phyloP scores from a whole-genome alignment of 2,888 invertebrate genomes.

The Apodemia duryi region DNA sequence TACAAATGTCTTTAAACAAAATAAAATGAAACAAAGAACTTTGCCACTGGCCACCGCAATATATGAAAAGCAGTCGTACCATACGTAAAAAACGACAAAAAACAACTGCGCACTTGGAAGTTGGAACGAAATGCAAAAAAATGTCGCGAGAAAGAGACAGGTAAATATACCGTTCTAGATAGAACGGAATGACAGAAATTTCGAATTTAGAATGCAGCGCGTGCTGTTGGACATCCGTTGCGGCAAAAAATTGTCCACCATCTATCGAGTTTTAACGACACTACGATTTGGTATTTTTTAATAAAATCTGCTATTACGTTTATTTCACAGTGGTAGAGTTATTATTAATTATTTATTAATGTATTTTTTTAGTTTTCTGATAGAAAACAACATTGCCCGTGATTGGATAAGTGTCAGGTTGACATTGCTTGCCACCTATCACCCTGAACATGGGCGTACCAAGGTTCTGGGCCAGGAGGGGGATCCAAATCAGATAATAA shows the following conservation, averaged over 20 bases:
- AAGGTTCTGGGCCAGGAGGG: too few species aligned
- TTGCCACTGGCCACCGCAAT: constrained; percentile 52
- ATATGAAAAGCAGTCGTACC: constrained; percentile 47
- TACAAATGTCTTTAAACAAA: constrained; percentile 36
- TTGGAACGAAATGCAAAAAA: constrained; percentile 76
- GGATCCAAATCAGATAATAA: too few species aligned
- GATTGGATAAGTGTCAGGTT: too few species aligned
- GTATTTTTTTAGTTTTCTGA: too few species aligned
- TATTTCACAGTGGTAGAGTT: too few species aligned
- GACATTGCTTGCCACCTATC: too few species aligned
- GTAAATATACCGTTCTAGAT: constrained; percentile 42
- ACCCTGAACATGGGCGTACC: too few species aligned
- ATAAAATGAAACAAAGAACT: constrained; percentile 48
- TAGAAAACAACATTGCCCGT: too few species aligned
- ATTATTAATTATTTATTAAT: too few species aligned
- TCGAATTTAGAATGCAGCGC: constrained; percentile 76
- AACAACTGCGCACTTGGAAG: constrained; percentile 71
- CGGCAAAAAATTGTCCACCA: constrained; percentile 65
- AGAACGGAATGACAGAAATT: constrained; percentile 56
- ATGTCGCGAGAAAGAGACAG: constrained; percentile 60
- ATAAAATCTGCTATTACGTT: not conserved
- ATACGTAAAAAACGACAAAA: constrained; percentile 63
- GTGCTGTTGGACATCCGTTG: constrained; percentile 74
- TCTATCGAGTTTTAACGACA: constrained; percentile 58
- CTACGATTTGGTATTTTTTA: constrained; percentile 36